These are phyloP conservation scores for Cephalopachus bancanus DNA, from an alignment of 2,797 vertebrate species.

Conservation along the genomic window DNA sequence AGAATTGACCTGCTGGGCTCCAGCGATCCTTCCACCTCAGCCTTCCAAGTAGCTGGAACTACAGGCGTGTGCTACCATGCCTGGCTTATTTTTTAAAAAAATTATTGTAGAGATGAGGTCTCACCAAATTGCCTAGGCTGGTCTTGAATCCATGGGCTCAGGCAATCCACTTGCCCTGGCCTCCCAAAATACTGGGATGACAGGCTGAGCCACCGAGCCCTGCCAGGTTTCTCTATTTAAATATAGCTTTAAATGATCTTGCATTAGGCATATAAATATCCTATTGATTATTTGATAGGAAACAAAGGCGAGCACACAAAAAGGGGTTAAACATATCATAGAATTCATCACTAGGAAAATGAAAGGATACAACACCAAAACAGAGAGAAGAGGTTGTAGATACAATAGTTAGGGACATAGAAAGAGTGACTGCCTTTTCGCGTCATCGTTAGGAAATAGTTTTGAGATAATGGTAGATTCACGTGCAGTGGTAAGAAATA, in stretches of 20 bases:
- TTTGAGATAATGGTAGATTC: not conserved
- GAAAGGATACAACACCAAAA: not conserved
- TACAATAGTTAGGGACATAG: not conserved
- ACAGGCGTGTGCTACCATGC: no score
- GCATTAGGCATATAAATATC: no score
- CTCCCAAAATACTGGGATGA: no score
- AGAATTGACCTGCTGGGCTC: no score
- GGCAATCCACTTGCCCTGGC: no score
- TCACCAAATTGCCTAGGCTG: no score
- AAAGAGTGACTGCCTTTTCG: not conserved
- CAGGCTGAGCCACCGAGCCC: no score
- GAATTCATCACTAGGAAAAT: conserved; percentile 37
- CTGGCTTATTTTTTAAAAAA: no score
- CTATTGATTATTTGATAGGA: not conserved
- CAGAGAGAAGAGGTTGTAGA: not conserved
- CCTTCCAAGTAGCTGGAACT: no score
- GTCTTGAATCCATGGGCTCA: no score
- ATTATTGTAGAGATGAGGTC: no score
- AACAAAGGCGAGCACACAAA: not conserved
- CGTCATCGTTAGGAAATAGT: not conserved
- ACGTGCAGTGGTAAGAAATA: not conserved
- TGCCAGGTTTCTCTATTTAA: conserved; percentile 36
- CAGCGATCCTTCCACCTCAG: no score
- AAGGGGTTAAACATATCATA: not conserved
- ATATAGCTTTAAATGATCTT: conserved; percentile 38